Conservation (phyloP, 2,113 vertebrate species). For the Mustelus asterias region DNA sequence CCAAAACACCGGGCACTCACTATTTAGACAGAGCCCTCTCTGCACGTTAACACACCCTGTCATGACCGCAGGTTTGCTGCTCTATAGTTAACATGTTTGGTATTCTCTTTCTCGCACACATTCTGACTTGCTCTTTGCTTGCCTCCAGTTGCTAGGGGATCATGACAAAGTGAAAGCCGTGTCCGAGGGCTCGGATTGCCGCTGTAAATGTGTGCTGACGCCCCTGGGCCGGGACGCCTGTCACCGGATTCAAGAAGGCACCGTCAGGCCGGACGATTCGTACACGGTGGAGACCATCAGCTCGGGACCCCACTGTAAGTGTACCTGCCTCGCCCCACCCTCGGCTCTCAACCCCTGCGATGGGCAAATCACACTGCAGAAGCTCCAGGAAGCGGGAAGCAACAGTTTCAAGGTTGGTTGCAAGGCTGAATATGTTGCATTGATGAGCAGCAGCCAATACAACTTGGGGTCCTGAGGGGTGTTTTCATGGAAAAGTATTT, state of each 20-base stretch:
- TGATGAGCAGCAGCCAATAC: background rate
- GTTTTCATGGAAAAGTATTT: background rate
- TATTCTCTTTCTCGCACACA: background rate
- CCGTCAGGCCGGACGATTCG: constrained; percentile 64
- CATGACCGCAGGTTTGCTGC: background rate
- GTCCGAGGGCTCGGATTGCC: constrained; percentile 87
- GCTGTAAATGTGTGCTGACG: constrained; percentile 91
- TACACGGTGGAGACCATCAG: constrained; percentile 90
- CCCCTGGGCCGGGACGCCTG: constrained; percentile 80
- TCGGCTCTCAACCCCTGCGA: constrained; percentile 86
- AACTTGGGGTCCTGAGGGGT: background rate
- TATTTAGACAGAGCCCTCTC: background rate
- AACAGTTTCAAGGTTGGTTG: constrained; percentile 75
- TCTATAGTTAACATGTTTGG: background rate
- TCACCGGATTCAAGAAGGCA: constrained; percentile 64
- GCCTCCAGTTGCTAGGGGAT: constrained; percentile 81
- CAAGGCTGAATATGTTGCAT: background rate
- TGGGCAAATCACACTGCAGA: constrained; percentile 78
- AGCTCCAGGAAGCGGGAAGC: constrained; percentile 70
- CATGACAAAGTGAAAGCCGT: constrained; percentile 93
- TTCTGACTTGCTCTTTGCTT: constrained; percentile 54
- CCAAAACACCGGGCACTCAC: background rate
- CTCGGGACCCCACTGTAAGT: constrained; percentile 82
- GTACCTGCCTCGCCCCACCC: constrained; percentile 81
- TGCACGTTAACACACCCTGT: too few species aligned